Evolutionary conservation across 2,888 invertebrate genomes (phyloP).

Genomic region (Octodonta nipae): DNA sequence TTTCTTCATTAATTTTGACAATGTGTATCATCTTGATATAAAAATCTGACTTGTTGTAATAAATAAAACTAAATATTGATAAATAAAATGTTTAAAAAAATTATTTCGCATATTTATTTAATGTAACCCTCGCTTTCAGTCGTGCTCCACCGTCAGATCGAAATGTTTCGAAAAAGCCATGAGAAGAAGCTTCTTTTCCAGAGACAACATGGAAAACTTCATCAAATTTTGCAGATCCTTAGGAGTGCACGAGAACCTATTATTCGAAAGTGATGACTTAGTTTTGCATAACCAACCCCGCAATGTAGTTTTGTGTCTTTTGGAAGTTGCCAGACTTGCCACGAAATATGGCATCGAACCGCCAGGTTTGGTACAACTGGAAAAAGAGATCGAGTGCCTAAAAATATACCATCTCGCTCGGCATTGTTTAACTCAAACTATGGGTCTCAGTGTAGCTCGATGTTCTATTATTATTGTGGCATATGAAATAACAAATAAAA

Average conservation of each 20-base stretch:
- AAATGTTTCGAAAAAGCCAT: constrained; percentile 75
- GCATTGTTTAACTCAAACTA: too few relatives aligned
- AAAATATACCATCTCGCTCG: too few relatives aligned
- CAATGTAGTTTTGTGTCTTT: constrained; percentile 69
- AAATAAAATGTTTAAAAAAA: too few relatives aligned
- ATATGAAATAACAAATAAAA: too few relatives aligned
- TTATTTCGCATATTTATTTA: too few relatives aligned
- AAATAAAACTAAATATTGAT: too few relatives aligned
- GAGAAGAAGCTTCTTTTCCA: constrained; percentile 72
- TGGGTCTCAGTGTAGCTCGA: too few relatives aligned
- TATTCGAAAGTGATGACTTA: constrained; percentile 81
- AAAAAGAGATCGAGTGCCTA: constrained; percentile 82
- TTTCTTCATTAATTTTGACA: too few relatives aligned
- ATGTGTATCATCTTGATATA: too few relatives aligned
- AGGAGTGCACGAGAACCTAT: constrained; percentile 73
- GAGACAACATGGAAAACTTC: constrained; percentile 83
- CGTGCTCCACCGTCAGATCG: constrained; percentile 56
- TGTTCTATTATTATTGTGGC: too few relatives aligned
- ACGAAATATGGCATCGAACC: constrained; percentile 67
- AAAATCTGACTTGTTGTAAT: too few relatives aligned
- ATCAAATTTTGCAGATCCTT: constrained; percentile 72
- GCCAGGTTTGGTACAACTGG: constrained; percentile 67
- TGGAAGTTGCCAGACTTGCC: constrained; percentile 74
- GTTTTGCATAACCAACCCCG: constrained; percentile 74
- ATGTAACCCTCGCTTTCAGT: too few relatives aligned